phyloP scores from a whole-genome alignment of 35 echinoderm and acorn worm species.

The Antedon bifida region DNA sequence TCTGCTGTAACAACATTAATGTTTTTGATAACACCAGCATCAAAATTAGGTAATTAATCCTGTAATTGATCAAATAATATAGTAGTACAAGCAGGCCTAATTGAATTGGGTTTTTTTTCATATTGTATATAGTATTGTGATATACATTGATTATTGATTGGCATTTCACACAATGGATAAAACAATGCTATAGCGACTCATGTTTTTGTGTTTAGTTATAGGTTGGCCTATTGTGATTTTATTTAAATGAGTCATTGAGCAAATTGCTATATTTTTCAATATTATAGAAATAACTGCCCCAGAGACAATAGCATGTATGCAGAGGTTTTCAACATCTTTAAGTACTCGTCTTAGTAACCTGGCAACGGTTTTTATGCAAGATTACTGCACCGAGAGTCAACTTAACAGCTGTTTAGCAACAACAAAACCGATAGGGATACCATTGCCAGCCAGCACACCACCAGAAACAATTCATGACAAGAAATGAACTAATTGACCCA shows the following conservation, averaged over 20 bases:
- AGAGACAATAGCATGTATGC: constrained; percentile 36
- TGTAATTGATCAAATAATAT: not conserved
- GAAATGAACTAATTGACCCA: too few relatives aligned
- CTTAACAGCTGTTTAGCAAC: not conserved
- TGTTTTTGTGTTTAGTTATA: too few relatives aligned
- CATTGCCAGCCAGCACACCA: not conserved
- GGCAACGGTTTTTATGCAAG: constrained; percentile 40
- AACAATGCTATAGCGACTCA: too few relatives aligned
- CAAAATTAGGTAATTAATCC: constrained; percentile 3
- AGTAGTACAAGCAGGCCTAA: too few relatives aligned
- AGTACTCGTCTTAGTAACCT: constrained; percentile 50
- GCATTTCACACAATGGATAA: too few relatives aligned
- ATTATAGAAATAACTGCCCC: constrained; percentile 49
- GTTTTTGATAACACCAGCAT: constrained; percentile 34
- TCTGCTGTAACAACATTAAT: constrained; percentile 67
- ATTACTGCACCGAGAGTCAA: constrained; percentile 19
- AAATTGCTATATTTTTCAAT: not conserved
- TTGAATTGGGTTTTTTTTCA: too few relatives aligned
- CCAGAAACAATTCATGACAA: too few relatives aligned
- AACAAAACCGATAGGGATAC: constrained; percentile 18
- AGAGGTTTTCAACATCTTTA: constrained; percentile 24
- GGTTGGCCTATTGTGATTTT: too few relatives aligned
- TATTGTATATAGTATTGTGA: too few relatives aligned
- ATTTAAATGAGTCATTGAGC: too few relatives aligned
- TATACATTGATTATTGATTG: too few relatives aligned